Evolutionary conservation across 2,113 vertebrate genomes (phyloP).

Genomic region (Psilopsiagon aymara): DNA sequence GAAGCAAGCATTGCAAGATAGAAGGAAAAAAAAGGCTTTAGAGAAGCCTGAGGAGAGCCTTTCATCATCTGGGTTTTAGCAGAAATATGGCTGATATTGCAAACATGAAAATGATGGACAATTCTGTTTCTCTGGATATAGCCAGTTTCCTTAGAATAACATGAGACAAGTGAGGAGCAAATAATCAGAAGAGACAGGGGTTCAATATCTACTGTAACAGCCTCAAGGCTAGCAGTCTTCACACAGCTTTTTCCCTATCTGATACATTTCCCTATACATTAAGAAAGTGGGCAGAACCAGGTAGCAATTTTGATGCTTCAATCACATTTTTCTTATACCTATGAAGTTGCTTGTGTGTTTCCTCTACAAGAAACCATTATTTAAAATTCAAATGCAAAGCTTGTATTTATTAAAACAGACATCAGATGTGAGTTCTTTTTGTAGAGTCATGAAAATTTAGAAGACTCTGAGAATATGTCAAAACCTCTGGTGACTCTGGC

Average conservation of each 20-base stretch:
- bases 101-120: not conserved
- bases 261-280: no score
- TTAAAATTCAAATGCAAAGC: not conserved
- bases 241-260: not conserved
- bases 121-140: not conserved
- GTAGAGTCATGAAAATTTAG: not conserved
- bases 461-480: not conserved
- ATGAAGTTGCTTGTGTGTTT: not conserved
- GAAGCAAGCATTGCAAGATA: not conserved
- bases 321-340: not conserved
- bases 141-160: not conserved
- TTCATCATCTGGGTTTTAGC: not conserved
- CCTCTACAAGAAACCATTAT: not conserved
- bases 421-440: not conserved
- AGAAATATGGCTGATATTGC: not conserved
- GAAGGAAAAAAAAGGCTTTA: not conserved
- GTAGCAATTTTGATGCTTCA: not conserved
- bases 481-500: slow-evolving; percentile 7
- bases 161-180: not conserved
- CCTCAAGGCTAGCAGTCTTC: not conserved
- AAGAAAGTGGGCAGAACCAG: not conserved
- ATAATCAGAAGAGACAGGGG: not conserved
- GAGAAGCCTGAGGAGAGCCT: not conserved
- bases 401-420: not conserved
- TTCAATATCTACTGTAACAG: not conserved